phyloP scores from a whole-genome alignment of 2,888 invertebrate species.

The Pseudococcus jackbeardsleyi region DNA sequence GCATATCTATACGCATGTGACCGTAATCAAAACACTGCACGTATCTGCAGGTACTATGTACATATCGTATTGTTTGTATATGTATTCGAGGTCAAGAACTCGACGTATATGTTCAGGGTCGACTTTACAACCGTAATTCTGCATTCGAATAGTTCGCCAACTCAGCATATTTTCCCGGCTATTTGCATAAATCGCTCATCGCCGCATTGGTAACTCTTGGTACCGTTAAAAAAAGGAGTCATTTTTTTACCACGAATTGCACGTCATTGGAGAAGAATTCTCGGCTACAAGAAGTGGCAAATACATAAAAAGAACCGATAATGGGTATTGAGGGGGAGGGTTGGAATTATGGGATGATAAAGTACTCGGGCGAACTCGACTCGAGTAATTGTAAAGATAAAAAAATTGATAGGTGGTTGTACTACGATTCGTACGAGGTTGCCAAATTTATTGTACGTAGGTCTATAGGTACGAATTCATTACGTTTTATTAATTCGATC shows the following conservation, averaged over 20 bases:
- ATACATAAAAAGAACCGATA: background rate
- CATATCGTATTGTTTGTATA: background rate
- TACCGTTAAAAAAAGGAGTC: no score
- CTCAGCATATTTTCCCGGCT: background rate
- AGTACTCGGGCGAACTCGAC: background rate
- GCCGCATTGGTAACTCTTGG: background rate
- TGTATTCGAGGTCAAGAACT: conserved; percentile 34
- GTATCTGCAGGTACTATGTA: background rate
- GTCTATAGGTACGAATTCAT: background rate
- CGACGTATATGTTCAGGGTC: conserved; percentile 16
- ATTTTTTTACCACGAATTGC: no score
- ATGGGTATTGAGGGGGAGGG: background rate
- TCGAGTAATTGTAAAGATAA: background rate
- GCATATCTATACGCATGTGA: background rate
- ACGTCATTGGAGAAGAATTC: no score
- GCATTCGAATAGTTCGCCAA: background rate
- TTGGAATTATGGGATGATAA: background rate
- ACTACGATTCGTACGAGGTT: background rate
- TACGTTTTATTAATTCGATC: conserved; percentile 1
- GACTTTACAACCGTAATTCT: background rate
- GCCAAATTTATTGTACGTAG: background rate
- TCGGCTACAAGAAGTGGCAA: background rate
- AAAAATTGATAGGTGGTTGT: background rate
- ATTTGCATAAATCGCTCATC: background rate
- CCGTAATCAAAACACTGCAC: conserved; percentile 35